Evolutionary conservation across 2,888 invertebrate species (phyloP), one percentile per base, ranked within the genome.

Genomic region (Athalia cordata): DNA sequence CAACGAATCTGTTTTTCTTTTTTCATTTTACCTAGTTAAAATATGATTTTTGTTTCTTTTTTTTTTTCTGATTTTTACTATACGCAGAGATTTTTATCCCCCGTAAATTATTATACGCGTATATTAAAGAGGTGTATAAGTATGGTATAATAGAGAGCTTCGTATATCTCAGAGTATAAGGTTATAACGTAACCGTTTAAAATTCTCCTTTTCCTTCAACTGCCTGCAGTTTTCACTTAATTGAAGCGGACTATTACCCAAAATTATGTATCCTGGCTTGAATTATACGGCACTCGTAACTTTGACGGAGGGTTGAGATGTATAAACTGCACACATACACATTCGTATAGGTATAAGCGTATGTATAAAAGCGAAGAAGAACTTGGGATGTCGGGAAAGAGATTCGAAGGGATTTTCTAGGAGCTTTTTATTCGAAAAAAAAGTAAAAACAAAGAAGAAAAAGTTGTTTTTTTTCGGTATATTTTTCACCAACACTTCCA

Each of bases 221-320:
- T 72, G 57, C 45, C n/a, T n/a, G n/a, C 52, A 57, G 72, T 72
- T 57, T 59, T 57, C 72, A 72, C 59, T 72, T 72, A 72, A 72
- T 72, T 45, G 72, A 72, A 72, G 45, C 72, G 57, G 72, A 72
- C 72, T 72, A 72, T 72, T 72, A 72, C 72, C 57, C 52, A 15
- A 72, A 72, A 72, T 72, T 72, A 72, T 72, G 72, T 72, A 72
- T 72, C 72, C 72, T 72, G 72, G 13, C 47, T 72, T 72, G 72
- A 72, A 72, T 59, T 72, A 29, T 29, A 72, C 72, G 59, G 59
- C 72, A 29, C 43, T 72, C 72, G 72, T 72, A 59, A 72, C 72
- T 72, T 59, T 72, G 57, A 72, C 72, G 57, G 72, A 72, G 59
- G 52, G 72, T 15, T 72, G 55, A 55, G n/a, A 55, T 11, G 55